These are phyloP conservation scores for Terrapene triunguis DNA, from an alignment of 2,113 vertebrate species.

Conservation along the genomic window DNA sequence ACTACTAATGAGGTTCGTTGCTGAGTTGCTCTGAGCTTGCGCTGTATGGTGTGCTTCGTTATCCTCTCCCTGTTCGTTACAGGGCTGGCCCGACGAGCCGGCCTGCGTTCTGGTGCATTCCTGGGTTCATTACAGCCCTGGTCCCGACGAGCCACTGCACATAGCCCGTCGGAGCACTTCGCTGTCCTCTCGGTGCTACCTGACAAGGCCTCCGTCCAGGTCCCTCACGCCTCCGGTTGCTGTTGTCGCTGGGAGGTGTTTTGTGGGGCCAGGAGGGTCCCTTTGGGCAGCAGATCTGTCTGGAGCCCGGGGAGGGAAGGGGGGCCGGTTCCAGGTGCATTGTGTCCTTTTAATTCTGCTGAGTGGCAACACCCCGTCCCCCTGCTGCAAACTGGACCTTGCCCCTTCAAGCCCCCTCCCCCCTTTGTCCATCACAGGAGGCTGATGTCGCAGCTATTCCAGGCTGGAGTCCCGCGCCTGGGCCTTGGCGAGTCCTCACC, in stretches of 20 bases:
- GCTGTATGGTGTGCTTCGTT: not conserved
- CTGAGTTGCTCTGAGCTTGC: not conserved
- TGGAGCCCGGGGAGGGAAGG: not conserved
- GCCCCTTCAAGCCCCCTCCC: too few species aligned
- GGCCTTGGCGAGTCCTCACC: not conserved
- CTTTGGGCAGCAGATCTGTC: not conserved
- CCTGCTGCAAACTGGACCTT: not conserved
- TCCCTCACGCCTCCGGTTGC: not conserved
- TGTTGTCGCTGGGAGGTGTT: too few species aligned
- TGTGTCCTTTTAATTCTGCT: not conserved
- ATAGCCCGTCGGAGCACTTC: too few species aligned
- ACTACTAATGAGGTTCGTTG: not conserved
- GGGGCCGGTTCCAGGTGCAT: not conserved
- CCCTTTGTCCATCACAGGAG: not conserved
- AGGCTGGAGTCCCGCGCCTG: not conserved
- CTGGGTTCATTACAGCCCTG: too few species aligned
- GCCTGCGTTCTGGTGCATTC: too few species aligned
- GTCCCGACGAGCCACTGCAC: not conserved
- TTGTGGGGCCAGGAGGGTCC: not conserved
- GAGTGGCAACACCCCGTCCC: not conserved
- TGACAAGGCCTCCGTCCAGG: too few species aligned
- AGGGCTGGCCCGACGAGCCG: too few species aligned
- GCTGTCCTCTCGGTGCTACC: too few species aligned
- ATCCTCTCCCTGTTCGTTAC: too few species aligned
- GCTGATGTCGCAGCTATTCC: not conserved